phyloP scores from a whole-genome alignment of 2,113 vertebrate genomes.

The Microtus richardsoni region DNA sequence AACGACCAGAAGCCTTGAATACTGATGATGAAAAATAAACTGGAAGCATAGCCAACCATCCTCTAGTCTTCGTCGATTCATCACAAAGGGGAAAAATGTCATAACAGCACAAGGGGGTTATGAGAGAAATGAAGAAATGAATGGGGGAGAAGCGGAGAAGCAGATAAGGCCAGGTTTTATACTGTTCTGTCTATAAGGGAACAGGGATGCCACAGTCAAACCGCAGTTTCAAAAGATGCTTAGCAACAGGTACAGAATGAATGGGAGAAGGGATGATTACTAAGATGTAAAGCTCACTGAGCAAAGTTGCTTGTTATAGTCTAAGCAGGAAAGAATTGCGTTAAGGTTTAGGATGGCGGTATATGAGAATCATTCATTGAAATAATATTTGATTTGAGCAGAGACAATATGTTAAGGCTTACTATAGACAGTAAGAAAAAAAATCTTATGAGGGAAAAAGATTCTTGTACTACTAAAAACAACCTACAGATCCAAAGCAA shows the following conservation, averaged over 20 bases:
- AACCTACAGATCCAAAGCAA: background rate
- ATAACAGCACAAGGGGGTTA: accelerated
- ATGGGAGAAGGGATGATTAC: background rate
- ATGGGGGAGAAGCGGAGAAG: background rate
- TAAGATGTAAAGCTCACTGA: background rate
- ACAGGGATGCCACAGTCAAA: background rate
- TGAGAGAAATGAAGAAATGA: background rate
- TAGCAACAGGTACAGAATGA: background rate
- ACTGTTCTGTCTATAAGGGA: accelerated
- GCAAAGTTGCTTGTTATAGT: background rate
- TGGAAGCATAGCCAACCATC: background rate
- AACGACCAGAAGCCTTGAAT: conserved; percentile 42
- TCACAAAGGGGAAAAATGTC: too few species aligned
- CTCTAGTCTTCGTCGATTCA: background rate
- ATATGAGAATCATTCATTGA: background rate
- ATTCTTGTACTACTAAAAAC: background rate
- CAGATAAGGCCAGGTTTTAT: background rate
- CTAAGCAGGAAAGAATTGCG: background rate
- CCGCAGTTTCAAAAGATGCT: background rate
- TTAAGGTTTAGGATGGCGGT: background rate
- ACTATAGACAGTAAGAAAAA: background rate
- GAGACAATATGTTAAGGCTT: background rate
- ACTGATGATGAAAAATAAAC: conserved; percentile 48
- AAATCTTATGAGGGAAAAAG: background rate
- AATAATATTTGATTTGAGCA: background rate